Evolutionary conservation across 2,113 vertebrate species (phyloP), one percentile per base, ranked within the genome.

Genomic region (Nannospalax galili): DNA sequence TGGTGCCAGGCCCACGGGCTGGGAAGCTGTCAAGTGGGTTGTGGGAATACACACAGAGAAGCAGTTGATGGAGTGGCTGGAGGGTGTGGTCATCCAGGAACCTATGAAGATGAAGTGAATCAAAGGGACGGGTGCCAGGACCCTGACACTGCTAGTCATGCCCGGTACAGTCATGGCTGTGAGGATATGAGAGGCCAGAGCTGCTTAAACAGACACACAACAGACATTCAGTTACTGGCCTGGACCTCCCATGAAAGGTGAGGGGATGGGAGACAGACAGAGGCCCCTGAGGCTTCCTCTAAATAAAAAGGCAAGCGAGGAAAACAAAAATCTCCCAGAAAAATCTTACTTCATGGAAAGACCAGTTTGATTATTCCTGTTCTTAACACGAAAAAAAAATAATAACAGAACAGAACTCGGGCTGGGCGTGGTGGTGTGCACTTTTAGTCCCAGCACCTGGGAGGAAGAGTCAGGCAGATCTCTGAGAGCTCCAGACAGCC

Each of bases 321-420:
- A 62, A 74, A 88, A 67, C 37, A 58, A 86, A 91, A 87, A 60
- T 7, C 40, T 84, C 77, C 48, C 48, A n/a, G 20, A 74, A 86
- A 95, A 77, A 42, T 16, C 30, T 64, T 26, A 64, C n/a, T 40
- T 42, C 1, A 88, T n/a, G 52, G 67, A 30, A 80, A 2, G 8
- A 65, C 22, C 20, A 32, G 64, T 88, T 35, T 45, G 87, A 81
- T 73, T 52, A 70, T 72, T 62, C 72, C 15, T 32, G n/a, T 14
- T 60, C 42, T 2, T 65, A 70, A 81, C 32, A 88, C n/a, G 45
- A 77, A 67, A 26, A 32, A 79, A 93, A 65, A 52, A 40, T 32
- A 93, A 65, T 32, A 19, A n/a, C n/a, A n/a, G n/a, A 52, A 52
- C 48, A 52, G 48, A 52, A 52, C 6, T 52, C 48, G 11, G 48